Evolutionary conservation across 1,140 invertebrate species (phyloP), one percentile per base, ranked within the genome.

Genomic region (Lamellibrachia luymesi): DNA sequence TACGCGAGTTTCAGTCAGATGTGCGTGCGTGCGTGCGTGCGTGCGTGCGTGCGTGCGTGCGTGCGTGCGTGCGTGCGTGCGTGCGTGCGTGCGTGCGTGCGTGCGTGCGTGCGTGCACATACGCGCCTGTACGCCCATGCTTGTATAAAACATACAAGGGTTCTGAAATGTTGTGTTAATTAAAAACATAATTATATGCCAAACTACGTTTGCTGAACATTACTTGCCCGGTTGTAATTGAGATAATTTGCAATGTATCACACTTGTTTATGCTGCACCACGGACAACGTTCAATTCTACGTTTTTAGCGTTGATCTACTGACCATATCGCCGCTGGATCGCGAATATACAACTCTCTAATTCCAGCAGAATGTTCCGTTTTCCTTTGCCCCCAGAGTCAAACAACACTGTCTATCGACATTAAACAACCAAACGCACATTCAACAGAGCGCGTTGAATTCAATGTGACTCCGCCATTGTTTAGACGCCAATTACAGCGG

Each of bases 11-110:
- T 38, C 38, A 38, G 38, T 38, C 38, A 90, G 80, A 22, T 2
- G 90, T 90, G 90, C 22, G 90, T 90, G 90, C 25, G 90, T 50
- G 90, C 90, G 90, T 50, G 90, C 90, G 90, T 90, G 90, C 49
- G 90, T 90, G 90, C 49, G 90, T 90, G 90, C 22, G 90, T 90
- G 90, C 22, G 90, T 90, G 90, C 22, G 90, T 38, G n/a, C 2
- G 90, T 90, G 90, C 22, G 90, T 90, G 90, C 49, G 90, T 90
- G 90, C 49, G 90, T 90, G 90, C 49, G 90, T 90, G 90, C 90
- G 49, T 90, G 90, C 49, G 90, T 90, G 90, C 90, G n/a, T 27
- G 49, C 22, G n/a, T 90, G 90, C 90, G 90, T 90, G 90, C 49
- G 90, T 90, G 49, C 90, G 90, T 90, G 90, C 90, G 90, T 90